Percentiles rank a stretch among this genome's conserved stretches.
phyloP scores from a whole-genome alignment of 2,797 vertebrate genomes.

The Acridotheres tristis region DNA sequence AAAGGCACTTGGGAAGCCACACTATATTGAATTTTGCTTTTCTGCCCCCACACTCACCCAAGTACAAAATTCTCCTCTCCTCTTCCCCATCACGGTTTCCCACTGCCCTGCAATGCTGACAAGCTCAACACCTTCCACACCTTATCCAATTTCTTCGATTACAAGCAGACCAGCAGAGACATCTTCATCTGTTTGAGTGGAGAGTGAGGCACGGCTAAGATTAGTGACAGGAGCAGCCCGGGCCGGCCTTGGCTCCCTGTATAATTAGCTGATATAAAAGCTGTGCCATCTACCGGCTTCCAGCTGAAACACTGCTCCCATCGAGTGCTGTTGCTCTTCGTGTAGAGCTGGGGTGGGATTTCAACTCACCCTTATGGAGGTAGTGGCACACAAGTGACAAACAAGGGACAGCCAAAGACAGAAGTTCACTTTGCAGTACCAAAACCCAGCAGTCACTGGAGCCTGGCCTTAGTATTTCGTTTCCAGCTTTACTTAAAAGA shows the following conservation, averaged over 20 bases:
- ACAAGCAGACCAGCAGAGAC: neutral
- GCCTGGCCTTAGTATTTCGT: accelerated
- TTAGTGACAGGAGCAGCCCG: neutral
- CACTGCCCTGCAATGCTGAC: neutral
- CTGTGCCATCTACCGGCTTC: slow-evolving; percentile 61
- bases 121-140: neutral
- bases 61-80: neutral
- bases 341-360: neutral
- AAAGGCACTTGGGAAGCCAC: neutral
- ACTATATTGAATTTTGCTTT: neutral
- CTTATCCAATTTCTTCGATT: neutral
- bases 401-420: accelerated
- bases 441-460: neutral
- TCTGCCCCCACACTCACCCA: neutral
- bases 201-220: neutral
- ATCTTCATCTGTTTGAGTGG: neutral
- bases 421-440: neutral
- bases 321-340: neutral
- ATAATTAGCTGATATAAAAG: slow-evolving; percentile 25
- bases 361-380: neutral
- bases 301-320: neutral
- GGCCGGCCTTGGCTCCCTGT: accelerated
- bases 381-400: neutral
- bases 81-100: neutral
- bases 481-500: neutral